These are phyloP conservation scores for Prionailurus bengalensis DNA, from an alignment of 2,113 vertebrate species.

Conservation along the genomic window DNA sequence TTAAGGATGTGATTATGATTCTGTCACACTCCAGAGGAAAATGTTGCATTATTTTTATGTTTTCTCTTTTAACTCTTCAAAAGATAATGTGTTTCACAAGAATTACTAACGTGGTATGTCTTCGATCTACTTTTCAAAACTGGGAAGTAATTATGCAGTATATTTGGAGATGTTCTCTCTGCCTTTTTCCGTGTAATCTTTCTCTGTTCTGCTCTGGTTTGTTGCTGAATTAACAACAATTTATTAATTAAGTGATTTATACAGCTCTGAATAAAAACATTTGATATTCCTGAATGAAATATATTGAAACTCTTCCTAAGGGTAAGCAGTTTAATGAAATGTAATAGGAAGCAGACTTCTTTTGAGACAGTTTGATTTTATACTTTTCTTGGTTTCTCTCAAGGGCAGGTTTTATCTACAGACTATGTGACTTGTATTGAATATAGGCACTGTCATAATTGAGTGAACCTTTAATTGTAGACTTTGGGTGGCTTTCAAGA, in stretches of 20 bases:
- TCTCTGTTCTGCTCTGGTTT: background rate
- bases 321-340: constrained; percentile 21
- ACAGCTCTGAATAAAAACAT: constrained; percentile 55
- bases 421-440: constrained; percentile 68
- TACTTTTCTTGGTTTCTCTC: constrained; percentile 62
- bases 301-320: background rate
- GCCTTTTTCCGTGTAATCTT: background rate
- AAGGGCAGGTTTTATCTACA: constrained; percentile 68
- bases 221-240: constrained; percentile 36
- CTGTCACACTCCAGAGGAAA: background rate
- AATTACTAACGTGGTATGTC: background rate
- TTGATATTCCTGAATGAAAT: constrained; percentile 52
- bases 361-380: constrained; percentile 65
- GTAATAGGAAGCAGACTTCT: background rate
- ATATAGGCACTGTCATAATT: constrained; percentile 60
- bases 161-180: constrained; percentile 14
- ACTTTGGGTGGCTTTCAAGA: constrained; percentile 62
- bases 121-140: constrained; percentile 38
- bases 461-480: constrained; percentile 71
- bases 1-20: background rate
- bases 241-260: constrained; percentile 65
- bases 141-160: background rate
- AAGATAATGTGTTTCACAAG: background rate
- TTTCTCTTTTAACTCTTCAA: background rate
- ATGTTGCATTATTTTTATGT: background rate